Evolutionary conservation across 2,888 invertebrate genomes (phyloP), one percentile per base, ranked within the genome.

Genomic region (Metacarcinus magister): DNA sequence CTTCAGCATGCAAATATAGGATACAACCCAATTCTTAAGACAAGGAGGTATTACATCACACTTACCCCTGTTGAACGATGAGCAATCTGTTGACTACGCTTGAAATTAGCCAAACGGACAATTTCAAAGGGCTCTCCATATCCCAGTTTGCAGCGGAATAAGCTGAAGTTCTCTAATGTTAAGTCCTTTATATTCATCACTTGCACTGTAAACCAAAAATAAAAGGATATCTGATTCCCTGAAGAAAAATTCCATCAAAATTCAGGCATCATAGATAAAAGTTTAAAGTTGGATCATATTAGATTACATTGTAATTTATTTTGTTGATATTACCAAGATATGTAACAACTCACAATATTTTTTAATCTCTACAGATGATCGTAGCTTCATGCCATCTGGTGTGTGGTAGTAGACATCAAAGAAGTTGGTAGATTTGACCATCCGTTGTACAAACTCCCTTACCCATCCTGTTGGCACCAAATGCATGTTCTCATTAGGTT

Each of bases 401-500:
- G 94, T 23, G 43, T 94, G 94, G 90, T 94, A 94, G 44, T 94
- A 94, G 23, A 94, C 46, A 43, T 94, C 94, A 16, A 48, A 43
- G 19, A 10, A 60, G n/a, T 16, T 8, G 16, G 23, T 2, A 10
- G 44, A 7, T 54, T 23, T 7, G 28, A 54, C 16, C 19, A 32
- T 67, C 10, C 94, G 94, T n/a, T 89, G 89, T 39, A 90, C 94
- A 8, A 94, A 19, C 39, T 94, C 94, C 54, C 94, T 89, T 16
- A 16, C 16, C 94, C 94, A 94, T 1, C 94, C 94, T 94, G 90
- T 13, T 5, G n/a, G 13, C 19, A 92, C 8, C 7, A 46, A 92
- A 43, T 43, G 23, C 23, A 90, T 44, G 23, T 89, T 54, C 5
- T 92, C 54, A 48, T 92, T 92, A 43, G 67, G 19, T 13, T n/a